phyloP scores from a whole-genome alignment of 2,113 vertebrate species.

The Saimiri boliviensis region DNA sequence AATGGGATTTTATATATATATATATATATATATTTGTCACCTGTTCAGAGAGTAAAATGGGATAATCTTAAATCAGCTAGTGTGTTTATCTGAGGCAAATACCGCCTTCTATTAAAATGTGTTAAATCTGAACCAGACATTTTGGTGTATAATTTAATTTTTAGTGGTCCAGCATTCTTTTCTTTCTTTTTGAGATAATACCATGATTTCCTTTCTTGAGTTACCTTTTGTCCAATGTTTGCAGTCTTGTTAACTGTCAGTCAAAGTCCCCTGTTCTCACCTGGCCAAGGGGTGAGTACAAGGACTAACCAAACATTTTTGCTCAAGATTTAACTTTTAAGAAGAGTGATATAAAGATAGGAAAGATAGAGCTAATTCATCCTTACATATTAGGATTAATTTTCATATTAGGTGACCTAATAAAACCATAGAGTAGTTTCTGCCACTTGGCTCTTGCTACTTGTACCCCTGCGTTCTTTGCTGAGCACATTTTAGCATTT shows the following conservation, averaged over 20 bases:
- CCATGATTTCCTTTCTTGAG: not conserved
- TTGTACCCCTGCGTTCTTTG: not conserved
- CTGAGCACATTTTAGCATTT: not conserved
- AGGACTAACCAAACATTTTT: not conserved
- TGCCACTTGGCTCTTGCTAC: not conserved
- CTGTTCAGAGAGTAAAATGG: not conserved
- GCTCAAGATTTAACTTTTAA: not conserved
- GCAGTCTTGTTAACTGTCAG: not conserved
- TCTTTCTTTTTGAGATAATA: not conserved
- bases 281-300: not conserved
- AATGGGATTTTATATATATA: no score
- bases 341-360: not conserved
- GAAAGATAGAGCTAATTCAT: not conserved
- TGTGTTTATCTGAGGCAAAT: not conserved
- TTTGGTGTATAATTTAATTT: not conserved
- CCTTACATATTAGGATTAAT: no score
- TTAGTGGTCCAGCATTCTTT: not conserved
- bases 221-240: not conserved
- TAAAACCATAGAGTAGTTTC: not conserved
- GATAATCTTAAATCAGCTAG: constrained; percentile 35
- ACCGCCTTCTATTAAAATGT: not conserved
- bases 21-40: no score
- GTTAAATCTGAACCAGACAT: constrained; percentile 7
- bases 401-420: not conserved
- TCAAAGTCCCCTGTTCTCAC: not conserved